phyloP scores from a whole-genome alignment of 2,797 vertebrate species.

The Ceryle rudis region DNA sequence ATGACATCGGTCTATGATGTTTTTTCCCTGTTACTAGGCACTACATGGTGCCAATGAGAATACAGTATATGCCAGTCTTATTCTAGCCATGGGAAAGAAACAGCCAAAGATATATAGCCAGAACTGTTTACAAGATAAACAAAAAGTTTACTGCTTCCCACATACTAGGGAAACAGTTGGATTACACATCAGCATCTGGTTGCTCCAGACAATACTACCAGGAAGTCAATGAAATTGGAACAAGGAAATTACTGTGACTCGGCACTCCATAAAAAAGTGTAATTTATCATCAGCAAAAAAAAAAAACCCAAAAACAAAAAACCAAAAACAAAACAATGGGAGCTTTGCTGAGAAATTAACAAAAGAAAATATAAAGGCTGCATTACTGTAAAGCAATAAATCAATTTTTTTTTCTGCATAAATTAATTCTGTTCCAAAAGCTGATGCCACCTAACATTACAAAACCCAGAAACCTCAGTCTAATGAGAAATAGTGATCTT shows the following conservation, averaged over 20 bases:
- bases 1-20: not conserved
- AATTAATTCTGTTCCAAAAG: conserved; percentile 60
- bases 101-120: conserved; percentile 41
- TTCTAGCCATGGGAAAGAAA: conserved; percentile 71
- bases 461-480: conserved; percentile 31
- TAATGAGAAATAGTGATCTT: not conserved
- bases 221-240: conserved; percentile 79
- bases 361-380: conserved; percentile 58
- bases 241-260: conserved; percentile 80
- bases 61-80: not conserved
- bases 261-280: conserved; percentile 76
- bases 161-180: conserved; percentile 77
- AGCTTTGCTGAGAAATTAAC: conserved; percentile 67
- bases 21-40: conserved; percentile 5
- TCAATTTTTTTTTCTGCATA: conserved; percentile 34
- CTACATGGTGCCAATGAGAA: not conserved
- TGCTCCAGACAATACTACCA: conserved; percentile 79
- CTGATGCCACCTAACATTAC: conserved; percentile 57
- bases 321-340: conserved; percentile 56
- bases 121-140: conserved; percentile 71
- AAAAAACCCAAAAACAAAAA: too few species aligned
- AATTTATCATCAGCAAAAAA: conserved; percentile 70
- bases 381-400: conserved; percentile 47
- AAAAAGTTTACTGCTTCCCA: conserved; percentile 77
- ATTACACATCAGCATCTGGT: conserved; percentile 78